Conservation (phyloP, 2,797 vertebrate genomes). For the Pipistrellus pygmaeus region DNA sequence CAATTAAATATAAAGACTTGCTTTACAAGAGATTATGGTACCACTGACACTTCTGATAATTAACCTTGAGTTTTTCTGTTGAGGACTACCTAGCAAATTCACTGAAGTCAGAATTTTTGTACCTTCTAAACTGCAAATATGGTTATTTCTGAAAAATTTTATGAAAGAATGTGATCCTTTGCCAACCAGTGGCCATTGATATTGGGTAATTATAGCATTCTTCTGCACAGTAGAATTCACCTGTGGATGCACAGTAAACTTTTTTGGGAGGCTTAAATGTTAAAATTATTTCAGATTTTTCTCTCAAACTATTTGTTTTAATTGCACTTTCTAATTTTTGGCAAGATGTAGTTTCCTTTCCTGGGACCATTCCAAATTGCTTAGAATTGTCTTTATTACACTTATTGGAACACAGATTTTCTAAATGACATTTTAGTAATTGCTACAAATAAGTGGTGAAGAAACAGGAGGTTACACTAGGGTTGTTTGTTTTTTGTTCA, state of each 20-base stretch:
- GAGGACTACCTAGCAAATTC: background rate
- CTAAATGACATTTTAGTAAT: conserved; percentile 57
- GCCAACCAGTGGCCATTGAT: background rate
- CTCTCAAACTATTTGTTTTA: conserved; percentile 57
- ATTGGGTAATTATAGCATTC: background rate
- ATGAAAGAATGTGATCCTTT: background rate
- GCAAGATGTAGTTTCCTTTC: conserved; percentile 56
- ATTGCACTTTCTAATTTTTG: conserved; percentile 64
- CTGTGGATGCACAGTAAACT: background rate
- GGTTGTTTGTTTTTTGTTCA: background rate
- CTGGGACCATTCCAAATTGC: conserved; percentile 65
- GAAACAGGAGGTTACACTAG: background rate
- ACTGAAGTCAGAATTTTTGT: background rate
- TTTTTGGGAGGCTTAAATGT: conserved; percentile 29
- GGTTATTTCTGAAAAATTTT: conserved; percentile 12
- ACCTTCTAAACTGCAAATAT: background rate
- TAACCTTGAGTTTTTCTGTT: background rate
- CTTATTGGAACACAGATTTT: conserved; percentile 52
- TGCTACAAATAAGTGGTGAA: background rate
- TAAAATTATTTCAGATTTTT: conserved; percentile 51
- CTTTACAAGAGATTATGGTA: background rate
- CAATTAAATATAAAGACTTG: background rate
- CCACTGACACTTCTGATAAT: background rate
- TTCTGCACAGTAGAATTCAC: background rate
- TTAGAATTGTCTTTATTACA: conserved; percentile 56